Base-by-base conservation (phyloP, 2,888 invertebrate species). In the Junonia oenone region DNA sequence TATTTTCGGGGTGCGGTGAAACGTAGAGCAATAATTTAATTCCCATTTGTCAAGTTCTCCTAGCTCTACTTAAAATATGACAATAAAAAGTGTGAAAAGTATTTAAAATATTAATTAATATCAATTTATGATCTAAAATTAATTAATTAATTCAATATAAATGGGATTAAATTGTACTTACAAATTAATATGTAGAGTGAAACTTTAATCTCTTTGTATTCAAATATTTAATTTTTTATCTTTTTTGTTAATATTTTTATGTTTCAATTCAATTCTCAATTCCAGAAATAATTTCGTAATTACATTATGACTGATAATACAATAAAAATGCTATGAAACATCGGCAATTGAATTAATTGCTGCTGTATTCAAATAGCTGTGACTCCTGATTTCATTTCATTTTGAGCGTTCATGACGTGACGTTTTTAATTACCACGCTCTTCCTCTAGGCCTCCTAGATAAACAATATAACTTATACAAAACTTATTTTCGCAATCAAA, bases 1-100 rank as follows among this genome's bases (percentile, higher is more conserved):
- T 56, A 59, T 56, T 29, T 49, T 43, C 43, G 15, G 29, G 45
- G 26, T 15, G 50, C 22, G 43, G 40, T 40, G 5, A 17, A 15
- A 19, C 40, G 40, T 15, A 40, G 11, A 22, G 22, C 22, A 22
- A 22, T 22, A 22, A 22, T 22, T 22, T 5, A 22, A 22, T 22
- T 22, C 22, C 22, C 22, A 22, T 22, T 3, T 22, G 22, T 22
- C 22, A 22, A 22, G 3, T 22, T 22, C 5, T 22, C 22, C 22
- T 22, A 3, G 22, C 5, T 5, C 22, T 22, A 22, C 22, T 22
- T 22, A 22, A 22, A 22, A 22, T 22, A 22, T 22, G 22, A 5
- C 22, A 29, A 29, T 29, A 29, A 29, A 8, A 29, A 2, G 8
- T 29, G 29, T 11, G n/a, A n/a, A n/a, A n/a, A n/a, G n/a, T n/a